Conservation (phyloP, 2,797 vertebrate genomes). For the Silurus lanzhouensis region DNA sequence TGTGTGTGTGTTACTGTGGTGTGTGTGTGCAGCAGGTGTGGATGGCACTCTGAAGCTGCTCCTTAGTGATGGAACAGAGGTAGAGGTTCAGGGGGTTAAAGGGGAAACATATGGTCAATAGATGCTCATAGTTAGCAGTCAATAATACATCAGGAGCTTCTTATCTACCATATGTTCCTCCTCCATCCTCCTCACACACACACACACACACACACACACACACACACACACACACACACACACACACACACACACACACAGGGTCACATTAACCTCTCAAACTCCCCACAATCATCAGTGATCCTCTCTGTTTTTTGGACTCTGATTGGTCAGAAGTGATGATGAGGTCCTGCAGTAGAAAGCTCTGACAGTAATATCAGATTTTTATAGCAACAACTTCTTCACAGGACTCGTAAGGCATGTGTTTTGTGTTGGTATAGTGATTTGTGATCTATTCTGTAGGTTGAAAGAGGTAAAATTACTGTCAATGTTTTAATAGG, state of each 20-base stretch:
- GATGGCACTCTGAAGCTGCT: constrained; percentile 54
- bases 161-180: constrained; percentile 46
- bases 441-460: too few relatives aligned
- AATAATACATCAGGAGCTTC: constrained; percentile 51
- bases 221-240: neutral
- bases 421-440: too few relatives aligned
- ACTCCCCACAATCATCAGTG: neutral
- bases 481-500: too few relatives aligned
- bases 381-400: neutral
- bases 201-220: neutral
- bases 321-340: neutral
- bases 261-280: neutral
- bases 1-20: too few relatives aligned
- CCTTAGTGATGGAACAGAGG: constrained; percentile 62
- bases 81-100: constrained; percentile 46
- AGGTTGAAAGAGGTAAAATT: too few relatives aligned
- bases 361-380: neutral
- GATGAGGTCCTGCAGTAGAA: neutral
- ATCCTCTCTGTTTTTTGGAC: neutral
- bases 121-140: constrained; percentile 44
- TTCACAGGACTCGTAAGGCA: too few relatives aligned
- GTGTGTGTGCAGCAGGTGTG: constrained; percentile 12
- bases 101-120: constrained; percentile 37
- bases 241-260: constrained; percentile 14
- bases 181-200: neutral